phyloP scores from a whole-genome alignment of 2,797 vertebrate species.

The Coilia nasus region DNA sequence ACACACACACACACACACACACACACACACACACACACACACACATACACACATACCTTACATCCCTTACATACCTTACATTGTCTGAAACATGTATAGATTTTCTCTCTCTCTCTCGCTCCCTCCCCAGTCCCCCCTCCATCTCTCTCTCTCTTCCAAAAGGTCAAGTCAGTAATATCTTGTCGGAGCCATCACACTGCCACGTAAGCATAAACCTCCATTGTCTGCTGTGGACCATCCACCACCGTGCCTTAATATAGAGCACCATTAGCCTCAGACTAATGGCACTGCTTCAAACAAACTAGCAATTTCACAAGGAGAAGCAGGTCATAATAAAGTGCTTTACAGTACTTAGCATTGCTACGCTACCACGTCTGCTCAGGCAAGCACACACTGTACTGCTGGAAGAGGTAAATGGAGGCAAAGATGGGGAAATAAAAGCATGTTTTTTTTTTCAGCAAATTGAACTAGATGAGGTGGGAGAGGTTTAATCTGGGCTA shows the following conservation, averaged over 20 bases:
- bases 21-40: too few species aligned
- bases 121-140: too few species aligned
- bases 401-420: not conserved
- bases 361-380: too few species aligned
- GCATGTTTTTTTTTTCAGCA: not conserved
- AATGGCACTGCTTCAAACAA: constrained; percentile 10
- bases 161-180: not conserved
- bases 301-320: not conserved
- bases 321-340: not conserved
- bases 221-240: not conserved
- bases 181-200: not conserved
- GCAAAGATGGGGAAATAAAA: not conserved
- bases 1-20: too few species aligned
- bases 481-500: not conserved
- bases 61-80: not conserved
- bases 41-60: not conserved
- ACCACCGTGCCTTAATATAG: constrained; percentile 7
- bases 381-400: not conserved
- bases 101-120: not conserved
- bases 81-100: not conserved
- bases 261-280: not conserved
- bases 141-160: not conserved
- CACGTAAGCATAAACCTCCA: not conserved
- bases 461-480: not conserved
- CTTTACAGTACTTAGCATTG: not conserved